These are phyloP conservation scores for Apistogramma diplotaenia DNA, from an alignment of 2,113 vertebrate species.

Conservation along the genomic window DNA sequence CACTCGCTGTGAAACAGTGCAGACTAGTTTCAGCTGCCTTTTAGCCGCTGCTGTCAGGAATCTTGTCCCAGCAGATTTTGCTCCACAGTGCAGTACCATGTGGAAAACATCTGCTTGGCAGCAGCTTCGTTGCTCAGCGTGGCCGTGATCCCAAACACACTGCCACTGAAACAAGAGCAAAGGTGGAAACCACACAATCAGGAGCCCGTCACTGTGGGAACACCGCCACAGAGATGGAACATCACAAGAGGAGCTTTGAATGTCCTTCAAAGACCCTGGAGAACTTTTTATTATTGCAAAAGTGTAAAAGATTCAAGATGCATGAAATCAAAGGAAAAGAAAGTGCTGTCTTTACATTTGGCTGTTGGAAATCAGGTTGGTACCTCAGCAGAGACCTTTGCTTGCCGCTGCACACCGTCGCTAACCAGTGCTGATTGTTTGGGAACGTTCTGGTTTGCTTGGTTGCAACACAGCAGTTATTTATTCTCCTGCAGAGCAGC, in stretches of 20 bases:
- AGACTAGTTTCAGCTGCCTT: neutral
- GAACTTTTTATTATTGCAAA: neutral
- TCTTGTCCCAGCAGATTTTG: neutral
- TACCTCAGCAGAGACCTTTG: neutral
- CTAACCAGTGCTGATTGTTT: neutral
- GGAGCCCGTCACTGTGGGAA: neutral
- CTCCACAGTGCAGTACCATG: neutral
- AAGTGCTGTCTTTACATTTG: neutral
- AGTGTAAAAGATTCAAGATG: neutral
- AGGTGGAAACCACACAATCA: neutral
- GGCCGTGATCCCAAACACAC: too few species aligned
- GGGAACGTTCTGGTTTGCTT: neutral
- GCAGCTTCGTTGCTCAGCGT: too few species aligned
- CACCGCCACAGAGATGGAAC: neutral
- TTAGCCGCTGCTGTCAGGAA: too few species aligned
- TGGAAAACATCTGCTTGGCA: neutral
- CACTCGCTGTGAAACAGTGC: neutral
- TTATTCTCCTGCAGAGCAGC: neutral
- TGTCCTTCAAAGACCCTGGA: neutral
- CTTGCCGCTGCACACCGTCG: neutral
- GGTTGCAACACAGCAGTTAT: neutral
- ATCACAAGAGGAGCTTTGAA: neutral
- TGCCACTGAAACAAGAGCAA: too few species aligned
- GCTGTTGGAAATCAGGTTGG: neutral
- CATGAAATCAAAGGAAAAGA: neutral